Evolutionary conservation across 2,113 vertebrate genomes (phyloP).

Genomic region (Eulemur rufifrons): DNA sequence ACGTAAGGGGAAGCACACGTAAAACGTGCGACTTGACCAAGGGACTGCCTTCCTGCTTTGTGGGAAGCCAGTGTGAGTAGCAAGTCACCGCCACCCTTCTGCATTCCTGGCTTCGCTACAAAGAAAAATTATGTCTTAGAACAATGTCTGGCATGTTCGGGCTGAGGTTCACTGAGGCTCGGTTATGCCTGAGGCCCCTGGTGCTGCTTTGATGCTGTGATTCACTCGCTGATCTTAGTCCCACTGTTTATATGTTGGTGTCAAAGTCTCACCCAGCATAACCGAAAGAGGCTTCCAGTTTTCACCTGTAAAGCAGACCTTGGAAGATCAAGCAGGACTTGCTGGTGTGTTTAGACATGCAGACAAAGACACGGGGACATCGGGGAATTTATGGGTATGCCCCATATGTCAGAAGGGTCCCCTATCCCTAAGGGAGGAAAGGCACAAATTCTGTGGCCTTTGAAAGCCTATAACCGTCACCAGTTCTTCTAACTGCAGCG

Average conservation of each 20-base stretch:
- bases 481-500: neutral
- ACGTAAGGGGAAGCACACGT: neutral
- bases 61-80: neutral
- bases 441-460: neutral
- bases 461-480: accelerated
- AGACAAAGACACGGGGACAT: neutral
- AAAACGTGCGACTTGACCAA: neutral
- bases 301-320: neutral
- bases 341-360: neutral
- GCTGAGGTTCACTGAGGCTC: conserved; percentile 33
- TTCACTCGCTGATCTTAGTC: conserved; percentile 15
- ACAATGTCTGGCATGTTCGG: neutral
- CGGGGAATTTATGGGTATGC: neutral
- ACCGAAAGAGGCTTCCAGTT: neutral
- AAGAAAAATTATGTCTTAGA: neutral
- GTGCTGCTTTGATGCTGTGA: conserved; percentile 16
- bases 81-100: neutral
- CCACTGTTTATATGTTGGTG: neutral
- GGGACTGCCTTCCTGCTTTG: neutral
- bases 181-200: conserved; percentile 6
- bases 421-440: neutral
- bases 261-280: neutral
- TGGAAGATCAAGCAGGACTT: neutral
- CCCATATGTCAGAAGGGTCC: neutral
- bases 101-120: conserved; percentile 46